Conservation (phyloP, 92 coral and sea anemone species). For the Actinostola sp. region DNA sequence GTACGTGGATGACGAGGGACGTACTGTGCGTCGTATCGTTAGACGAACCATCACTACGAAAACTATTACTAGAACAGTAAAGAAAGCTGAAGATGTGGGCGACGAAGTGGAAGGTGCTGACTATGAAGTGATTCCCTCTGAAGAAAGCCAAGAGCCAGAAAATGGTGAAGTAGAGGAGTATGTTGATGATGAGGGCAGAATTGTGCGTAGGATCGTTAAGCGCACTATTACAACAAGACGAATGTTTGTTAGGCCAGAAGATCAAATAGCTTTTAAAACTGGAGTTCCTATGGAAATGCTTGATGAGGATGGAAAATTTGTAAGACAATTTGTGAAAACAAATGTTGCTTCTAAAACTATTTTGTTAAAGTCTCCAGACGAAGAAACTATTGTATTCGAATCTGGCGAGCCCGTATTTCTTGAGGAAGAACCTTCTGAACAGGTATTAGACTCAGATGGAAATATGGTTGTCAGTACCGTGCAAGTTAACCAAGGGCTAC, state of each 20-base stretch:
- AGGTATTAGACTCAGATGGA: slow-evolving; percentile 14
- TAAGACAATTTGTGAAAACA: slow-evolving; percentile 37
- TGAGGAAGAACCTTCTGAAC: slow-evolving; percentile 37
- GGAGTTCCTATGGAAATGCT: no score
- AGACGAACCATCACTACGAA: slow-evolving; percentile 39
- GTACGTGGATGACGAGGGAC: slow-evolving; percentile 62
- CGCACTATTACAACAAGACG: slow-evolving; percentile 29
- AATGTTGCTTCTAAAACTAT: slow-evolving; percentile 27
- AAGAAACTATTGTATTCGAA: slow-evolving; percentile 25
- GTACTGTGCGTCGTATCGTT: slow-evolving; percentile 51
- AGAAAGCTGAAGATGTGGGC: slow-evolving; percentile 20
- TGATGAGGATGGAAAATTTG: slow-evolving; percentile 56
- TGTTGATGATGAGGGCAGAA: slow-evolving; percentile 73
- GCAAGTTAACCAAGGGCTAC: slow-evolving; percentile 31
- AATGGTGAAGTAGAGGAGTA: slow-evolving; percentile 74
- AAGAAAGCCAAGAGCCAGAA: slow-evolving; percentile 13
- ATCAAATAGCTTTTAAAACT: no score
- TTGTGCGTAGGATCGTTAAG: slow-evolving; percentile 63
- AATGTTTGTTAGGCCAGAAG: no score
- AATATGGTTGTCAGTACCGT: slow-evolving; percentile 36
- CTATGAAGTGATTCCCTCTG: slow-evolving; percentile 21
- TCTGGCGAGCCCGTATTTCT: slow-evolving; percentile 52
- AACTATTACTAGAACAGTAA: slow-evolving; percentile 30
- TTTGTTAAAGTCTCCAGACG: slow-evolving; percentile 16
- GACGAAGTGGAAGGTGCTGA: slow-evolving; percentile 32